Base-by-base conservation (phyloP, 2,888 invertebrate genomes). In the Acrobeloides nanus region DNA sequence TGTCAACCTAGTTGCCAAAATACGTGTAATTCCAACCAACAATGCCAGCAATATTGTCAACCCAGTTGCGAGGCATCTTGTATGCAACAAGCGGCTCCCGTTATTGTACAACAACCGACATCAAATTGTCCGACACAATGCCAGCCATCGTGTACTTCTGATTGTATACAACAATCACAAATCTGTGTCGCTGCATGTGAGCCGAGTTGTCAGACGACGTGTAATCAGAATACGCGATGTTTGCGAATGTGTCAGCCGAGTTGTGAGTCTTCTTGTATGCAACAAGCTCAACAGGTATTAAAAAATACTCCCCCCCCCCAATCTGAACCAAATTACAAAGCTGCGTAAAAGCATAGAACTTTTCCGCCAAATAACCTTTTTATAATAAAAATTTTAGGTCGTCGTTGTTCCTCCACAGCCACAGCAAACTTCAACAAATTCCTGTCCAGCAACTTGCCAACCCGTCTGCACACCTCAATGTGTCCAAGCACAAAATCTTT, bases 1-100 rank as follows among this genome's bases (percentile, higher is more conserved):
- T 67, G 66, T 43, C 53, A 68, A 15, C 63, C 62, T 39, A 59
- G 57, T 24, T 66, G 66, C 39, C 62, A 66, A 53, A 50, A 48
- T 15, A 63, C 61, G 1, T 67, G 67, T 40, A 57, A 60, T 21
- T 56, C 58, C 38, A 61, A 62, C 32, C 23, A 33, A 31, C 43
- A 43, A 23, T 55, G 55, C 38, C 17, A 38, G 6, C 21, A 44
- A 12, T 42, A 37, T n/a, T 55, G 55, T 40, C 52, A 52, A 29
- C 57, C 61, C 7, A 40, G 49, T 12, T 58, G 58, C 31, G 39
- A 47, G 12, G 32, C 42, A 20, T 37, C 53, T 4, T 58, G 58
- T 26, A 40, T 56, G 4, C 55, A 54, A 20, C 58, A 59, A 47
- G 33, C 53, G 17, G 18, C 35, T 17, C 43, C 25, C 25, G 45